Evolutionary conservation across 92 coral and sea anemone genomes (phyloP), one percentile per base, ranked within the genome.

Genomic region (Bergia puertoricense): DNA sequence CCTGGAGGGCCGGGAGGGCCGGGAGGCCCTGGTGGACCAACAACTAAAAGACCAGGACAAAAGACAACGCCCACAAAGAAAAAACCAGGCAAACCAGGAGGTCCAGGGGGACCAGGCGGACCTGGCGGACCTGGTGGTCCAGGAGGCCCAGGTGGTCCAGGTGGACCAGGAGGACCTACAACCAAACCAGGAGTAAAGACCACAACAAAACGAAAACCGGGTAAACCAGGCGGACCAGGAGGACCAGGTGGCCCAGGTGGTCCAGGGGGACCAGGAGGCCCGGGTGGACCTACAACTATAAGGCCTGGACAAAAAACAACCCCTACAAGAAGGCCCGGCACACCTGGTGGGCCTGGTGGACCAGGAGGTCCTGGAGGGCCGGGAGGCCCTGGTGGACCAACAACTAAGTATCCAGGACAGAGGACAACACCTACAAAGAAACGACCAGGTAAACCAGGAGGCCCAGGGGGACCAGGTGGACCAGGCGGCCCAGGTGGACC

Each of bases 111-210:
- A 65, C 91, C 91, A 38, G 85, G 84, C 2, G 86, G 80, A 6
- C 96, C 96, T 81, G 90, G 93, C 6, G 88, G 91, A 0, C 96
- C 96, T 22, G 94, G 95, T 36, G 98, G 99, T 2, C 98, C 98
- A 0, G 90, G 93, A 13, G 96, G 96, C 6, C 96, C 97, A 9
- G 93, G 89, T 41, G 88, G 88, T 43, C 91, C 91, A 56, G 83
- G 76, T 65, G 86, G 80, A 10, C 96, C 96, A 85, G 90, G 93
- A 9, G 93, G 96, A 3, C 96, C 98, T 48, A 79, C 88, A 8
- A 51, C 84, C 0, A 92, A 94, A 65, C 95, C 92, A 20, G 95
- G 95, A 45, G 76, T 85, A 75, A 93, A 92, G 16, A 89, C 85
- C 23, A 88, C 88, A 72, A 88, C 88, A 2, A 91, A 86, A 36